These are phyloP conservation scores for Cotesia glomerata DNA, from an alignment of 1,140 invertebrate genomes.

Conservation along the genomic window DNA sequence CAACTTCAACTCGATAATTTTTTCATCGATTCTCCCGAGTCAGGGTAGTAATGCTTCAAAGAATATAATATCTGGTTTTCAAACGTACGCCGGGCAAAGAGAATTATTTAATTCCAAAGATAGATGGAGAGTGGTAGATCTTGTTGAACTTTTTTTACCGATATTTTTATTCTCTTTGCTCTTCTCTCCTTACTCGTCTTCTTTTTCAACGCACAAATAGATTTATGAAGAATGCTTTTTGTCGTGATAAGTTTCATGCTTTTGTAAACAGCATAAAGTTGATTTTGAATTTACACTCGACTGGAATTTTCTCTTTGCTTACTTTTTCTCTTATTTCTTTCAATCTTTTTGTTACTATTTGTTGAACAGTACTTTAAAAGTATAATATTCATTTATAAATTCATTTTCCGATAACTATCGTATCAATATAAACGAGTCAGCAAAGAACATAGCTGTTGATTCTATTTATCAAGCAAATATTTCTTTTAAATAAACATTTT, in stretches of 20 bases:
- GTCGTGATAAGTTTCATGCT: neutral
- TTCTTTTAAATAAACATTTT: neutral
- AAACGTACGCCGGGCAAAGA: neutral
- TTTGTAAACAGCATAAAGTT: conserved; percentile 4
- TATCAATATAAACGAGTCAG: neutral
- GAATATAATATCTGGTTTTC: conserved; percentile 4
- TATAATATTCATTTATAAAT: neutral
- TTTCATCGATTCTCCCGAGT: conserved; percentile 5
- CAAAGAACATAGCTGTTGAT: neutral
- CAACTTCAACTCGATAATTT: conserved; percentile 8
- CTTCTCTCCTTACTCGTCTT: neutral
- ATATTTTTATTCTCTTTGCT: neutral
- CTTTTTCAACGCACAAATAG: neutral
- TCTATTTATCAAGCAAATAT: neutral
- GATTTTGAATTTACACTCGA: neutral
- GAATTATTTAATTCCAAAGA: conserved; percentile 3
- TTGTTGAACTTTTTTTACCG: neutral
- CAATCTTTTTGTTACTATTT: neutral
- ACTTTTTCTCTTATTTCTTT: neutral
- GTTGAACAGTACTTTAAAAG: neutral
- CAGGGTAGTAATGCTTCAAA: neutral
- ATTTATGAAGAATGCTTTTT: conserved; percentile 4
- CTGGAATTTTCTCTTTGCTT: neutral
- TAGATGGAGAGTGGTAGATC: neutral
- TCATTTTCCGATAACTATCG: neutral